phyloP scores from a whole-genome alignment of 2,888 invertebrate species.

The Abrostola triplasia region DNA sequence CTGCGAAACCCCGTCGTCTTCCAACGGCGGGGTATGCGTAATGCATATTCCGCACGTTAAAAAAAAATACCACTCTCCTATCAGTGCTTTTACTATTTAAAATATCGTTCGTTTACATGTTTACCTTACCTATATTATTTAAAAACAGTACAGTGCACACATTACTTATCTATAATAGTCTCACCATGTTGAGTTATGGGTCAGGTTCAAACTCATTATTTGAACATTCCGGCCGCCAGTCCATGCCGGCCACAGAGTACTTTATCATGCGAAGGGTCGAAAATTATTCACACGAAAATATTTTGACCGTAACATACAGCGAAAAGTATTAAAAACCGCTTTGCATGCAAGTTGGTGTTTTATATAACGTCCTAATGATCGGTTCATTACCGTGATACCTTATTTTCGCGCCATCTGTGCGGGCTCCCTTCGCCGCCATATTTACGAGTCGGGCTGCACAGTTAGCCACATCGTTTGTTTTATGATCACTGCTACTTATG shows the following conservation, averaged over 20 bases:
- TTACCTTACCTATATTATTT: background rate
- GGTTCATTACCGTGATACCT: slow-evolving; percentile 28
- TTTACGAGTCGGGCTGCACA: slow-evolving; percentile 31
- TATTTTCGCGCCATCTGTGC: slow-evolving; percentile 34
- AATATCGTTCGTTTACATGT: no score
- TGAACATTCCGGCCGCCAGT: background rate
- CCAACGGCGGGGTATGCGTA: no score
- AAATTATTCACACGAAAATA: slow-evolving; percentile 3
- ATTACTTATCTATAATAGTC: background rate
- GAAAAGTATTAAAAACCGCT: slow-evolving; percentile 29
- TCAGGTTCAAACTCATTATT: slow-evolving; percentile 6
- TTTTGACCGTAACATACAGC: background rate
- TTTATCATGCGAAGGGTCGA: slow-evolving; percentile 1
- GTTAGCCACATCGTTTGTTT: slow-evolving; percentile 23
- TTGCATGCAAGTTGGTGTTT: slow-evolving; percentile 20
- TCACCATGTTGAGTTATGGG: slow-evolving; percentile 1
- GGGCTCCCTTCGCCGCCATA: slow-evolving; percentile 14
- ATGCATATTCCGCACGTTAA: no score
- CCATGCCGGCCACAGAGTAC: background rate
- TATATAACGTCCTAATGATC: slow-evolving; percentile 50
- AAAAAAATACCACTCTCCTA: no score
- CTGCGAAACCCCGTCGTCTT: no score
- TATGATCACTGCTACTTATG: slow-evolving; percentile 2
- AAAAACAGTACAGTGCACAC: background rate
- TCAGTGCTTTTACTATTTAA: no score